A percentile compares a stretch with the other conserved stretches of the same genome.
Conservation (phyloP, 2,888 invertebrate species). For the Escarpia spicata region DNA sequence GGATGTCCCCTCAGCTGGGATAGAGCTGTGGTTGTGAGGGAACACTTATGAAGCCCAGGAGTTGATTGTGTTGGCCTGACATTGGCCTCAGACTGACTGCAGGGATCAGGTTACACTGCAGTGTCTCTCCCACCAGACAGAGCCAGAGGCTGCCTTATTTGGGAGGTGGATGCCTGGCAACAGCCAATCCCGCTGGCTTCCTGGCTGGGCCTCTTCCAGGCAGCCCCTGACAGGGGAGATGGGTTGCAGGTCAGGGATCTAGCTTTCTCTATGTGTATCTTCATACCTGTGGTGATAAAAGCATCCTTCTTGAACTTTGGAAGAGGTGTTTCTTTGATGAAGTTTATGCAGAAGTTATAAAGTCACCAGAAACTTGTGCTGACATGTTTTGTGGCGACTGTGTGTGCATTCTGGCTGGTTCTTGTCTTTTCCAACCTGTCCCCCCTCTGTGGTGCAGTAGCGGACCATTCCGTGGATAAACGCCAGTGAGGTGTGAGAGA, state of each 20-base stretch:
- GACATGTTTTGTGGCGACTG: not conserved
- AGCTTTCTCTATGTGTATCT: not conserved
- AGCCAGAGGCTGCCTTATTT: conserved; percentile 16
- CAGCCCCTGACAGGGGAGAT: not conserved
- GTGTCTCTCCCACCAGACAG: not conserved
- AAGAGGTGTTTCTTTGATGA: not conserved
- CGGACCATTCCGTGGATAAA: not conserved
- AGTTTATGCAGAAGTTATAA: not conserved
- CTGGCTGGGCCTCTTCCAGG: conserved; percentile 16
- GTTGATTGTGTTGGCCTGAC: not conserved
- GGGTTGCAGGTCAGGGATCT: not conserved
- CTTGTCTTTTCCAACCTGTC: not conserved
- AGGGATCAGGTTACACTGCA: not conserved
- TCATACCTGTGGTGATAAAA: not conserved
- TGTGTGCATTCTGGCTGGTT: not conserved
- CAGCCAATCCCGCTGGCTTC: conserved; percentile 16
- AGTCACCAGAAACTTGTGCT: not conserved
- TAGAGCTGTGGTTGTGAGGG: not conserved
- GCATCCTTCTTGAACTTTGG: not conserved
- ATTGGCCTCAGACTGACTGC: not conserved
- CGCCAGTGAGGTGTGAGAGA: not conserved
- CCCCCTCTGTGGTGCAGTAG: not conserved
- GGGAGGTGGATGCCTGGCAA: not conserved
- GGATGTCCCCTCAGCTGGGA: not conserved
- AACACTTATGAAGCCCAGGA: not conserved